Conservation (phyloP, 1,140 invertebrate genomes). For the Piezodorus guildinii region DNA sequence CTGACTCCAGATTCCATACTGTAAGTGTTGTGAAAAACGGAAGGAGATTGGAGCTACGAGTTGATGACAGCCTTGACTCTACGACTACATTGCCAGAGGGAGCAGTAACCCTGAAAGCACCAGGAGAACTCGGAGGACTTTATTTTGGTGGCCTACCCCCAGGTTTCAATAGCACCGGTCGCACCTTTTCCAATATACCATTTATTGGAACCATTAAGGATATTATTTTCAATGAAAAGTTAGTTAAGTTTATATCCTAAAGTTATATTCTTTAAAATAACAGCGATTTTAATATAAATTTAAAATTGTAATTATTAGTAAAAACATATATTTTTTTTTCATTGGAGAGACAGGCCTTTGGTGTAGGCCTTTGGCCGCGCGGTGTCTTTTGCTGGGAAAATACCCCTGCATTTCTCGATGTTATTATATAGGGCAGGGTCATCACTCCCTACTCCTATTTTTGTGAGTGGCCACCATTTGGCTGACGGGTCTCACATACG, state of each 20-base stretch:
- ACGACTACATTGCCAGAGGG: conserved; percentile 39
- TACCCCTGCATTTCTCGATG: too few species aligned
- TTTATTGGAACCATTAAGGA: conserved; percentile 66
- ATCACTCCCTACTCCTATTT: too few species aligned
- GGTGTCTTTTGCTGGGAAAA: too few species aligned
- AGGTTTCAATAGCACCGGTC: conserved; percentile 40
- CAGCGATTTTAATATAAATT: too few species aligned
- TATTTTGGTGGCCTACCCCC: conserved; percentile 41
- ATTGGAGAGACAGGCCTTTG: too few species aligned
- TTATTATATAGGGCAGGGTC: too few species aligned
- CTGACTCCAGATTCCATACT: conserved; percentile 39
- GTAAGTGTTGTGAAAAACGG: conserved; percentile 39
- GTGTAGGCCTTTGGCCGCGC: too few species aligned
- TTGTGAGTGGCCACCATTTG: too few species aligned
- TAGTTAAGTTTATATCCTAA: conserved; percentile 36
- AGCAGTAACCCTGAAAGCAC: conserved; percentile 40
- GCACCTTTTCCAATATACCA: conserved; percentile 40
- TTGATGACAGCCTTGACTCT: conserved; percentile 45
- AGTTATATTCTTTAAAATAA: too few species aligned
- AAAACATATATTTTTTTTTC: too few species aligned
- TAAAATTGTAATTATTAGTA: too few species aligned
- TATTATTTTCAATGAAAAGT: conserved; percentile 66
- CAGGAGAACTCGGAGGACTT: conserved; percentile 36
- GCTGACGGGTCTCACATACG: too few species aligned
- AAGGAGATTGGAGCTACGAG: conserved; percentile 47